Conservation (phyloP, 2,797 vertebrate genomes). For the Epinephelus coioides region DNA sequence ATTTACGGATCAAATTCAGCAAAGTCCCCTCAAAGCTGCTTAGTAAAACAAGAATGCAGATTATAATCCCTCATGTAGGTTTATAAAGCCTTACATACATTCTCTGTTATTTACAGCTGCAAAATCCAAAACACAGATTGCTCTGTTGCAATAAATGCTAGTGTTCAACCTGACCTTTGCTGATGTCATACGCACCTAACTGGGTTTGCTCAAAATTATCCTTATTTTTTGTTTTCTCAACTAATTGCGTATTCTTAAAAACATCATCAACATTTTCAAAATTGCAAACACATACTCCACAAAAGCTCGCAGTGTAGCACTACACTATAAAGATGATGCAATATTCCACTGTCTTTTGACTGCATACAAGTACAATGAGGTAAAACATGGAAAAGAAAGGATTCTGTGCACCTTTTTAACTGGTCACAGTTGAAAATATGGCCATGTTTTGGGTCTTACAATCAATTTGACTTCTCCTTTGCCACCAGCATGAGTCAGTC, state of each 20-base stretch:
- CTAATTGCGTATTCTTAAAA: background rate
- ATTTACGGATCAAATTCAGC: conserved; percentile 60
- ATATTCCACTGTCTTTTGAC: background rate
- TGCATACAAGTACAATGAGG: background rate
- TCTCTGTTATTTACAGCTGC: conserved; percentile 33
- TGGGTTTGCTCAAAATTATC: background rate
- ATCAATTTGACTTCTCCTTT: background rate
- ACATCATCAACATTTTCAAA: background rate
- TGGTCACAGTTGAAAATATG: background rate
- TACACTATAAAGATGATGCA: background rate
- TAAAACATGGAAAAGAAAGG: background rate
- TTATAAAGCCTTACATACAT: conserved; percentile 43
- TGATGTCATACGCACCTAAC: conserved; percentile 13
- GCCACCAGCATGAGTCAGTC: background rate
- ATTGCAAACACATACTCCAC: too few species aligned
- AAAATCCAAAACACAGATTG: conserved; percentile 43
- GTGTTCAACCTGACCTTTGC: conserved; percentile 27
- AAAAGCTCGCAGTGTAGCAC: background rate
- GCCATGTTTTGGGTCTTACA: background rate
- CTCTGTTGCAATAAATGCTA: conserved; percentile 14
- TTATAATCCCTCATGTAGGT: conserved; percentile 58
- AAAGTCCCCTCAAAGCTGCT: conserved; percentile 68
- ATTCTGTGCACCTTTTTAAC: background rate
- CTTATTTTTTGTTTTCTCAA: conserved; percentile 2
- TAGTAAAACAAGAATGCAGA: conserved; percentile 60